Conservation (phyloP, 2,797 vertebrate species). For the Pristis pectinata region DNA sequence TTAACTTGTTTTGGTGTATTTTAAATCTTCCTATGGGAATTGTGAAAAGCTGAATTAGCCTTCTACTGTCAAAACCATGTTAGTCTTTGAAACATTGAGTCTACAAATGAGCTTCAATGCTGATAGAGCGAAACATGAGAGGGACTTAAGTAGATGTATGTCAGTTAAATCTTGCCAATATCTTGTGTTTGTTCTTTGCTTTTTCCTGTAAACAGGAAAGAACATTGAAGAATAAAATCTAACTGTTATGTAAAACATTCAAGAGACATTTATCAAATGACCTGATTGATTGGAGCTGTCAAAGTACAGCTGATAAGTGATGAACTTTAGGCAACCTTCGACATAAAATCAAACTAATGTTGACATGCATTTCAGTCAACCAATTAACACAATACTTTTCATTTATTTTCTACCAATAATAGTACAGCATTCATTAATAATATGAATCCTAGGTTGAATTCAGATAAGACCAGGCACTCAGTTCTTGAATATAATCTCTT, state of each 20-base stretch:
- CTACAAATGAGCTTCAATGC: neutral
- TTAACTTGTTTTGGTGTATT: neutral
- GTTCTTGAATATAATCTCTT: neutral
- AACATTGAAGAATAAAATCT: neutral
- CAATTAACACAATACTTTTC: neutral
- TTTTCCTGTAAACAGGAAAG: neutral
- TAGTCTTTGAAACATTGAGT: neutral
- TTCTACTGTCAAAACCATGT: neutral
- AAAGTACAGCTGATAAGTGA: neutral
- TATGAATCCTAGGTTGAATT: neutral
- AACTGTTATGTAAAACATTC: neutral
- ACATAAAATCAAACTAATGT: neutral
- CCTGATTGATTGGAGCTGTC: neutral
- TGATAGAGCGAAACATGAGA: neutral
- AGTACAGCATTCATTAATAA: neutral
- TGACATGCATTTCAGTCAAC: neutral
- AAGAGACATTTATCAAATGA: neutral
- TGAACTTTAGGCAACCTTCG: neutral
- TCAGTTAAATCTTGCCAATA: neutral
- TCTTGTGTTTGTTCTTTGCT: neutral
- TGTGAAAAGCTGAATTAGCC: neutral
- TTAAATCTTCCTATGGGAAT: neutral
- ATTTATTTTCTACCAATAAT: neutral
- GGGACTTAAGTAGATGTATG: neutral
- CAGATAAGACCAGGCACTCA: neutral